Percentiles rank a stretch among this genome's conserved stretches.
phyloP scores from a whole-genome alignment of 23 tunicate genomes.

The Halocynthia roretzi region DNA sequence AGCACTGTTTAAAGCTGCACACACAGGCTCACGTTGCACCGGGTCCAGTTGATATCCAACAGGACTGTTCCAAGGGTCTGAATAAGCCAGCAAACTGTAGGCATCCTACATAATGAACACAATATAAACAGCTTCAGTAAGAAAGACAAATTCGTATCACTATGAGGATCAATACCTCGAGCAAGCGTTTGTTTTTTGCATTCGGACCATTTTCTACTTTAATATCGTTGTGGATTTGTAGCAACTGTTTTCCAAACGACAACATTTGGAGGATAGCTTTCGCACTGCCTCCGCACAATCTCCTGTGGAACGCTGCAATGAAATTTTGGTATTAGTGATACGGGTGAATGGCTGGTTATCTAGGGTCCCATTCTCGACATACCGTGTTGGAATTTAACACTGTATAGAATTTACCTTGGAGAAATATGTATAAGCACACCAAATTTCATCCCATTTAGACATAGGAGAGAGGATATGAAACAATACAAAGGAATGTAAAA shows the following conservation, averaged over 20 bases:
- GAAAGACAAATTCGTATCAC: not conserved
- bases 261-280: slow-evolving; percentile 70
- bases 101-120: slow-evolving; percentile 47
- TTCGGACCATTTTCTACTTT: slow-evolving; percentile 31
- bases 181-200: slow-evolving; percentile 55
- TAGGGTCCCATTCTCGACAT: too few species aligned
- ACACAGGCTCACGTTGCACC: slow-evolving; percentile 67
- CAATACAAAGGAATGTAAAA: too few species aligned
- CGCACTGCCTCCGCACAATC: slow-evolving; percentile 72
- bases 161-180: not conserved
- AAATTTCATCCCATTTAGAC: too few species aligned
- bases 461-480: too few species aligned
- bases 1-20: slow-evolving; percentile 73
- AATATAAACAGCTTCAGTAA: not conserved
- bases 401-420: too few species aligned
- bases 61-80: slow-evolving; percentile 80
- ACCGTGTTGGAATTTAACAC: too few species aligned
- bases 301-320: slow-evolving; percentile 19
- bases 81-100: slow-evolving; percentile 82
- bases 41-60: slow-evolving; percentile 84
- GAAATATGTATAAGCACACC: too few species aligned
- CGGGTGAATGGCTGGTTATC: too few species aligned
- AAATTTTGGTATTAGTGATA: too few species aligned
- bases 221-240: slow-evolving; percentile 36
- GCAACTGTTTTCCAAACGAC: slow-evolving; percentile 75